Evolutionary conservation across 2,797 vertebrate genomes (phyloP).

Genomic region (Ceryle rudis): DNA sequence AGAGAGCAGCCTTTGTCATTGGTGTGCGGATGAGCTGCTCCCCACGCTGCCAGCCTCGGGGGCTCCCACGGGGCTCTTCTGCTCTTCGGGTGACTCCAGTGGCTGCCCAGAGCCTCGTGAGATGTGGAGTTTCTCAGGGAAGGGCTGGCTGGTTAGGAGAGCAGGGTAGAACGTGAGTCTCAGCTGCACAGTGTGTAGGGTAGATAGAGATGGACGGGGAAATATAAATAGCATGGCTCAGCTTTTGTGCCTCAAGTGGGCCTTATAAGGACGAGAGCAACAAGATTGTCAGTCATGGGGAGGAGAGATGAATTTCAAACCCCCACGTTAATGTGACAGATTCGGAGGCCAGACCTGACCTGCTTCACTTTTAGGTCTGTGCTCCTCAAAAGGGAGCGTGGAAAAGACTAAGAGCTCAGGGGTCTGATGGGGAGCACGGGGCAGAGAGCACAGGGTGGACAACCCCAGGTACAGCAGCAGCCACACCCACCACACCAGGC

Average conservation of each 20-base stretch:
- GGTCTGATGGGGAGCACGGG: not conserved
- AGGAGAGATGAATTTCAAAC: not conserved
- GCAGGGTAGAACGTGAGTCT: not conserved
- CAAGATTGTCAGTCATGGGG: not conserved
- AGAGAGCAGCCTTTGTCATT: not conserved
- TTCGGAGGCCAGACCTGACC: not conserved
- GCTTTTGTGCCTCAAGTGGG: constrained; percentile 46
- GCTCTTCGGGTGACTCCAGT: not conserved
- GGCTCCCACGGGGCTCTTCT: not conserved
- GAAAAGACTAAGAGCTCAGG: not conserved
- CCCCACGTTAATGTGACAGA: fast-evolving
- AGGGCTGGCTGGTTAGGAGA: not conserved
- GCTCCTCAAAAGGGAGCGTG: not conserved
- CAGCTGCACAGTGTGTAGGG: not conserved
- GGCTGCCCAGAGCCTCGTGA: fast-evolving
- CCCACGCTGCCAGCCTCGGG: fast-evolving
- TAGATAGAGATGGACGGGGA: not conserved
- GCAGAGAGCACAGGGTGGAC: not conserved
- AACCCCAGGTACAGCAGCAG: fast-evolving
- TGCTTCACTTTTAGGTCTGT: not conserved
- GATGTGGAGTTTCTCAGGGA: not conserved
- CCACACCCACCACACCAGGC: not conserved
- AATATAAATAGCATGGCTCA: constrained; percentile 70
- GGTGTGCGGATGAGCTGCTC: not conserved
- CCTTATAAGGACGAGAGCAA: constrained; percentile 69